Conservation (phyloP, 2,797 vertebrate genomes). For the Eulemur mongoz region DNA sequence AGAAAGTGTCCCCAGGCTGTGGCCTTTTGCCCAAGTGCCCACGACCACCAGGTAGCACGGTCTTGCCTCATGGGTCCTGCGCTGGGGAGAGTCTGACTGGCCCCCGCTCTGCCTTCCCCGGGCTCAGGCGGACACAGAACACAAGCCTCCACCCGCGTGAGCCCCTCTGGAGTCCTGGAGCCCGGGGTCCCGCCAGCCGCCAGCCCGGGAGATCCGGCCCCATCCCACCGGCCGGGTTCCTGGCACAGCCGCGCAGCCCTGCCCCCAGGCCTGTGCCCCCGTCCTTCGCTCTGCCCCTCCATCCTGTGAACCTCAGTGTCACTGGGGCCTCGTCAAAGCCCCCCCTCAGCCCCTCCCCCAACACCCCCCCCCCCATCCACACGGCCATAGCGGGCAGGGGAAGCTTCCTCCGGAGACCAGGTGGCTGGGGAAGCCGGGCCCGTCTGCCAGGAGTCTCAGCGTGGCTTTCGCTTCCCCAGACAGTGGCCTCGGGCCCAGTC, state of each 20-base stretch:
- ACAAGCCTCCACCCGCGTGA: not conserved
- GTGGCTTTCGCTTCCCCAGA: rapidly evolving
- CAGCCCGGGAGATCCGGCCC: rapidly evolving
- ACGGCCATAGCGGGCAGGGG: too few relatives aligned
- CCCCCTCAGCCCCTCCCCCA: not conserved
- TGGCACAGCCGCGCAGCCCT: too few relatives aligned
- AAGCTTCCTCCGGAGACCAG: not conserved
- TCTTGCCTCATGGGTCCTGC: not conserved
- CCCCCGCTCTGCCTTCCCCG: rapidly evolving
- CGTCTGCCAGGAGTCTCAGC: not conserved
- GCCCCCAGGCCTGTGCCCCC: too few relatives aligned
- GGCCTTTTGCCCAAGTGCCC: not conserved
- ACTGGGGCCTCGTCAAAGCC: too few relatives aligned
- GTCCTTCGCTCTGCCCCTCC: not conserved
- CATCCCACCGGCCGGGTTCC: rapidly evolving
- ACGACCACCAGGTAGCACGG: rapidly evolving
- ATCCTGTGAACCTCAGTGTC: rapidly evolving
- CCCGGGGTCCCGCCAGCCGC: rapidly evolving
- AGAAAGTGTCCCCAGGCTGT: rapidly evolving
- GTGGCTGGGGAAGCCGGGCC: not conserved
- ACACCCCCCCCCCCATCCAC: not conserved
- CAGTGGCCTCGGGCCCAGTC: not conserved
- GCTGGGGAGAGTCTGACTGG: too few relatives aligned
- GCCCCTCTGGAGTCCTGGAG: not conserved
- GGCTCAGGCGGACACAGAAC: rapidly evolving